Conservation (phyloP, 2,888 invertebrate species). For the Anorthoa munda region DNA sequence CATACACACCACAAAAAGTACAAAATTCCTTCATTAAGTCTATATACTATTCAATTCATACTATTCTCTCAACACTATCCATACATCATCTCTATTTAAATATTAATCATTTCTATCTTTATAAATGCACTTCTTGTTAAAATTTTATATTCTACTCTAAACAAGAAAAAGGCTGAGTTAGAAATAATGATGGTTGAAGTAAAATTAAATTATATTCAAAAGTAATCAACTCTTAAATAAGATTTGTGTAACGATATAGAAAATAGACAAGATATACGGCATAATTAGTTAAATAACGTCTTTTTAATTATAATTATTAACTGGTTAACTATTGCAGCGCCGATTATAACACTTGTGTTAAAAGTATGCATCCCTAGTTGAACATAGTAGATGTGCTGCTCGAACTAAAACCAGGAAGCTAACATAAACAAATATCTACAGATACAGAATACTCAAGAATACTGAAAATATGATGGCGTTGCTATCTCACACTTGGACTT, state of each 20-base stretch:
- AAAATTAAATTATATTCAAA: conserved; percentile 50
- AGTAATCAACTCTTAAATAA: conserved; percentile 43
- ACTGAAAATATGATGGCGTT: conserved; percentile 87
- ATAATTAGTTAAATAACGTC: conserved; percentile 50
- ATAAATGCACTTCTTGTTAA: conserved; percentile 90
- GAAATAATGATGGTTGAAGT: conserved; percentile 39
- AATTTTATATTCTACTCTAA: conserved; percentile 81
- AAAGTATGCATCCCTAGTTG: conserved; percentile 7
- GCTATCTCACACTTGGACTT: conserved; percentile 84
- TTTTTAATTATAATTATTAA: conserved; percentile 14
- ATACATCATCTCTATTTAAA: conserved; percentile 84
- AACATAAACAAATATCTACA: conserved; percentile 57
- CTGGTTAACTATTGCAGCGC: conserved; percentile 31
- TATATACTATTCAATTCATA: conserved; percentile 80
- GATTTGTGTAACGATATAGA: conserved; percentile 57
- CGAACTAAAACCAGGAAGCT: conserved; percentile 30
- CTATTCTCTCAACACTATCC: conserved; percentile 86
- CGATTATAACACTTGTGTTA: conserved; percentile 27
- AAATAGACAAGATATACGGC: conserved; percentile 58
- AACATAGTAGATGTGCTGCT: conserved; percentile 12
- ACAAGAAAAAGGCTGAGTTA: conserved; percentile 60
- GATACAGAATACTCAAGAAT: conserved; percentile 85
- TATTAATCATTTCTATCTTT: conserved; percentile 86
- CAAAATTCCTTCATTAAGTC: conserved; percentile 85
- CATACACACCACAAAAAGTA: conserved; percentile 87